These are phyloP conservation scores for Pogona vitticeps DNA, from an alignment of 2,113 vertebrate genomes.

Conservation along the genomic window DNA sequence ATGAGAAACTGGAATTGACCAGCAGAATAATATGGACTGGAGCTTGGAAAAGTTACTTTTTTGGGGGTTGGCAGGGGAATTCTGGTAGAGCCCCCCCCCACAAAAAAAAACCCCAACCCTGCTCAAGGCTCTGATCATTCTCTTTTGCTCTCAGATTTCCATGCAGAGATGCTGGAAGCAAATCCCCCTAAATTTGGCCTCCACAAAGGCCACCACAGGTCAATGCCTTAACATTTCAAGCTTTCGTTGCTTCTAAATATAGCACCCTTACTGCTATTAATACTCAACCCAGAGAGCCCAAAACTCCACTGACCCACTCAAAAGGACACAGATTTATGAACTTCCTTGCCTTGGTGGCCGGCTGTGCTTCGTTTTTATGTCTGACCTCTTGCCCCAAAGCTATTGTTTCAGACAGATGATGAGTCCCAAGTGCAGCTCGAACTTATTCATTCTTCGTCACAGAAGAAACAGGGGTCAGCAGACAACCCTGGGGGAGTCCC, in stretches of 20 bases:
- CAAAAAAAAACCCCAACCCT: neutral
- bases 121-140: neutral
- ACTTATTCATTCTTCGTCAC: neutral
- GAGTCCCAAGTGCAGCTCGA: neutral
- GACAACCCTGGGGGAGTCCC: neutral
- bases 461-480: neutral
- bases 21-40: no score
- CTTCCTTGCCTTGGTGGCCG: neutral
- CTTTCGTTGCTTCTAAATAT: neutral
- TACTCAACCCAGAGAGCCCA: neutral
- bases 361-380: neutral
- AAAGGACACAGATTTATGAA: conserved; percentile 6
- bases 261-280: neutral
- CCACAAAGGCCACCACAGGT: neutral
- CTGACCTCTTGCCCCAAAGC: neutral
- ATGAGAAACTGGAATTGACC: no score
- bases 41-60: no score
- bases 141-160: neutral
- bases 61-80: no score
- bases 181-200: neutral
- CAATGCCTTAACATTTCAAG: neutral
- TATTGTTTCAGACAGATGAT: neutral
- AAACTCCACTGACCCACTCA: neutral
- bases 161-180: neutral
- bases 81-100: no score